Evolutionary conservation across 1,140 invertebrate genomes (phyloP).

Genomic region (Drosophila orena): DNA sequence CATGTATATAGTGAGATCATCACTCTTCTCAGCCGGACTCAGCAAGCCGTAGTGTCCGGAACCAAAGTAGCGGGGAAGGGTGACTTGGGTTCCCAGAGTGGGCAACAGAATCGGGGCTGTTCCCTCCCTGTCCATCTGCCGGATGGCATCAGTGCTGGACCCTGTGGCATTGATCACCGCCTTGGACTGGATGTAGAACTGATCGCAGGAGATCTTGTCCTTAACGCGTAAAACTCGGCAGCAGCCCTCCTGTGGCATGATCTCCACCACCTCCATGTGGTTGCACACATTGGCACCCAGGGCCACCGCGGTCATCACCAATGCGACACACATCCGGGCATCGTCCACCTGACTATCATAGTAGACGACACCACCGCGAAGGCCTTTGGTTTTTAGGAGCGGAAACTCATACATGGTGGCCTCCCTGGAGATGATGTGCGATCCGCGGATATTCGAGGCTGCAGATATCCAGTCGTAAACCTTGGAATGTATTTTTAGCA

Average conservation of each 20-base stretch:
- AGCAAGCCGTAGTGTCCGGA: slow-evolving; percentile 53
- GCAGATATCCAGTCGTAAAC: slow-evolving; percentile 61
- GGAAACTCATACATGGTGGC: slow-evolving; percentile 56
- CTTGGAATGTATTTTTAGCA: not conserved
- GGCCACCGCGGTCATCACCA: slow-evolving; percentile 50
- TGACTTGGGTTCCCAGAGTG: slow-evolving; percentile 33
- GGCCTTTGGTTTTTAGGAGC: slow-evolving; percentile 33
- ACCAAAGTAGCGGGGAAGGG: slow-evolving; percentile 58
- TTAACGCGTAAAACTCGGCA: slow-evolving; percentile 38
- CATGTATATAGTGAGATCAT: slow-evolving; percentile 39
- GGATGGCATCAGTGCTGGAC: slow-evolving; percentile 37
- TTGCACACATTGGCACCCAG: slow-evolving; percentile 56
- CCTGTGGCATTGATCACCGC: slow-evolving; percentile 64
- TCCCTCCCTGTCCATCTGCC: slow-evolving; percentile 48
- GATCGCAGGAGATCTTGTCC: slow-evolving; percentile 22
- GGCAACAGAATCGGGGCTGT: slow-evolving; percentile 34
- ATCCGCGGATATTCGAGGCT: slow-evolving; percentile 47
- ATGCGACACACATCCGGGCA: slow-evolving; percentile 64
- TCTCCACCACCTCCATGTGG: slow-evolving; percentile 31
- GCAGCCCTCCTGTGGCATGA: slow-evolving; percentile 12
- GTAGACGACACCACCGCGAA: slow-evolving; percentile 61
- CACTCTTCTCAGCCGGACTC: slow-evolving; percentile 11
- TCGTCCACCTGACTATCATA: slow-evolving; percentile 67
- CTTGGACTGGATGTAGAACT: slow-evolving; percentile 34
- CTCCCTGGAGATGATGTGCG: slow-evolving; percentile 42